phyloP scores from a whole-genome alignment of 2,113 vertebrate species.

The Onychorhynchus coronatus region DNA sequence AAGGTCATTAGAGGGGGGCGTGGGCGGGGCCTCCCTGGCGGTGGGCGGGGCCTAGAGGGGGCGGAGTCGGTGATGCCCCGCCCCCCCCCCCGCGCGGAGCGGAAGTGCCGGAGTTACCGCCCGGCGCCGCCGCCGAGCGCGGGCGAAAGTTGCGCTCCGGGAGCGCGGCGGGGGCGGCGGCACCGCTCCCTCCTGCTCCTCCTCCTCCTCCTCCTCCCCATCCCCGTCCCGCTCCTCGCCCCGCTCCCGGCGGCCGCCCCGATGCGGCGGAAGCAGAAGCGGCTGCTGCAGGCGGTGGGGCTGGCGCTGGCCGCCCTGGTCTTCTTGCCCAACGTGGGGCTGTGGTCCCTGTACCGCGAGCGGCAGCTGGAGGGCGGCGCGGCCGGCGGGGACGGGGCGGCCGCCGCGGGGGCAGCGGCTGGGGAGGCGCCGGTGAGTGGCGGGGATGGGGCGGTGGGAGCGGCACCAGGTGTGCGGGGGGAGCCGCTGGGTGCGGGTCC shows the following conservation, averaged over 20 bases:
- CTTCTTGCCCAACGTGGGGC: constrained; percentile 90
- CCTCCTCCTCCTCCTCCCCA: not conserved
- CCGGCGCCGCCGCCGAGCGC: constrained; percentile 33
- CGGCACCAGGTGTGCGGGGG: too few relatives aligned
- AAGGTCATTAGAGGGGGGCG: not conserved
- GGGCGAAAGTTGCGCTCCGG: constrained; percentile 48
- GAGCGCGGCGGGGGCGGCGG: constrained; percentile 19
- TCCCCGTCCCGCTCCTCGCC: not conserved
- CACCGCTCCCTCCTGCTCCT: too few relatives aligned
- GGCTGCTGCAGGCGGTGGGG: constrained; percentile 87
- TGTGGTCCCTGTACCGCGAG: constrained; percentile 92
- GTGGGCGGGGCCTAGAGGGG: not conserved
- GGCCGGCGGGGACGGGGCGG: too few relatives aligned
- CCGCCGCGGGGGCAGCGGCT: too few relatives aligned
- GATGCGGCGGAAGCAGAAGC: constrained; percentile 93
- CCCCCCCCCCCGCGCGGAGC: constrained; percentile 35
- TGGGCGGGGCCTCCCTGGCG: not conserved
- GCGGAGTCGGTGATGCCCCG: fast-evolving
- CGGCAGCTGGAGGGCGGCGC: too few relatives aligned
- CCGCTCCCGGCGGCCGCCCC: constrained; percentile 28
- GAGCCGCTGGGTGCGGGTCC: too few relatives aligned
- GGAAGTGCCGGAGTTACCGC: constrained; percentile 74
- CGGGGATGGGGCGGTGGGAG: too few relatives aligned
- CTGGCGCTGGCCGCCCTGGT: constrained; percentile 86
- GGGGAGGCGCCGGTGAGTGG: too few relatives aligned